Conservation (phyloP, 1,140 invertebrate species). For the Lepidotrigona ventralis region DNA sequence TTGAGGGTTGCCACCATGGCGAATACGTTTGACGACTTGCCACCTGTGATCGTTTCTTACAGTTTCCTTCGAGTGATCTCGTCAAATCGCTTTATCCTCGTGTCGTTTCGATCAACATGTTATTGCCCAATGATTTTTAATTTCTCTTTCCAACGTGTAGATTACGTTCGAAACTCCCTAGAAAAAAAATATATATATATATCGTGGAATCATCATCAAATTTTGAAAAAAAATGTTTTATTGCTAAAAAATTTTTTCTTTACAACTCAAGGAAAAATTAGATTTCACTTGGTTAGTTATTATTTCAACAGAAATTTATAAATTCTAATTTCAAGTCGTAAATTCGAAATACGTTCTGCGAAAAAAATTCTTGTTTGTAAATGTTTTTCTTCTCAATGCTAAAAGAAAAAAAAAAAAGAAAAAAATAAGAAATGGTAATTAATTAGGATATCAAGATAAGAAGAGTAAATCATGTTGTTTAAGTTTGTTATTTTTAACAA, state of each 20-base stretch:
- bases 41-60: conserved; percentile 52
- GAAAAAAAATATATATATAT: not conserved
- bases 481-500: not conserved
- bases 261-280: not conserved
- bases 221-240: not conserved
- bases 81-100: conserved; percentile 47
- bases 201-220: not conserved
- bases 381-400: too few species aligned
- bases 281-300: too few species aligned
- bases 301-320: too few species aligned
- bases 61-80: conserved; percentile 52
- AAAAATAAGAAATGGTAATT: too few species aligned
- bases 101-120: conserved; percentile 37
- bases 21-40: conserved; percentile 63
- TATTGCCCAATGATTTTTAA: conserved; percentile 38
- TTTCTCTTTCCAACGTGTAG: not conserved
- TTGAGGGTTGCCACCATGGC: conserved; percentile 36
- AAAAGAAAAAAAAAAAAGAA: too few species aligned
- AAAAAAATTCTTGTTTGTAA: too few species aligned
- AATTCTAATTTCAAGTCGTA: too few species aligned
- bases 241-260: not conserved
- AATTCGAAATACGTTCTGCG: too few species aligned
- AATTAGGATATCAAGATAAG: too few species aligned
- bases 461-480: not conserved
- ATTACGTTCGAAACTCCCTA: too few species aligned